A percentile compares a stretch with the other conserved stretches of the same genome.
These are phyloP conservation scores for Salticus scenicus DNA, from an alignment of 2,888 invertebrate species.

Conservation along the genomic window DNA sequence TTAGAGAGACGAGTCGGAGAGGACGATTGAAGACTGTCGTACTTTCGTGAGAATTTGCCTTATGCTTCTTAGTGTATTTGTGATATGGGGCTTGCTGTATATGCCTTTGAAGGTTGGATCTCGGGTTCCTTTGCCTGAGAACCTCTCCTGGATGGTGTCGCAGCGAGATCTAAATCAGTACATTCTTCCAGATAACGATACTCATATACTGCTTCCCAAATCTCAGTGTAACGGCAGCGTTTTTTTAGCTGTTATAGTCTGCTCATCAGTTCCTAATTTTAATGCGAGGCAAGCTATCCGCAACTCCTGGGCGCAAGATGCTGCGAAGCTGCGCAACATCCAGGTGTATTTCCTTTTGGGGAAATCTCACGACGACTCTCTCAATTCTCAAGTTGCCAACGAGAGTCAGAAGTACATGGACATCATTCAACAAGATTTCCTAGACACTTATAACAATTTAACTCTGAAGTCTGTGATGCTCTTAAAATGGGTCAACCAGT, in stretches of 20 bases:
- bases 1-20: constrained; percentile 49
- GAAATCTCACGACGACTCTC: constrained; percentile 79
- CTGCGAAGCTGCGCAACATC: neutral
- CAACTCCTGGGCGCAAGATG: constrained; percentile 60
- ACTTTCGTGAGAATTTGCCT: constrained; percentile 18
- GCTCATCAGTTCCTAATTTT: constrained; percentile 68
- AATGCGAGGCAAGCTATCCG: constrained; percentile 62
- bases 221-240: constrained; percentile 42
- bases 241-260: constrained; percentile 59
- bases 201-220: constrained; percentile 29
- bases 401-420: constrained; percentile 84
- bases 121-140: constrained; percentile 41
- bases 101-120: constrained; percentile 34
- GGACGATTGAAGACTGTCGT: constrained; percentile 40
- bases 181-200: constrained; percentile 59
- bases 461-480: constrained; percentile 90
- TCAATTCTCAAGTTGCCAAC: constrained; percentile 81
- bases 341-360: constrained; percentile 81
- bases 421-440: constrained; percentile 87
- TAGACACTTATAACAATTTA: constrained; percentile 90
- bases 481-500: constrained; percentile 84
- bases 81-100: constrained; percentile 65
- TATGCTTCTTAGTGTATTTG: constrained; percentile 38
- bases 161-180: constrained; percentile 47
- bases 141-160: constrained; percentile 55